Percentiles rank a stretch among this genome's conserved stretches.
phyloP scores from a whole-genome alignment of 1,140 invertebrate genomes.

The Tetraneura akinire region DNA sequence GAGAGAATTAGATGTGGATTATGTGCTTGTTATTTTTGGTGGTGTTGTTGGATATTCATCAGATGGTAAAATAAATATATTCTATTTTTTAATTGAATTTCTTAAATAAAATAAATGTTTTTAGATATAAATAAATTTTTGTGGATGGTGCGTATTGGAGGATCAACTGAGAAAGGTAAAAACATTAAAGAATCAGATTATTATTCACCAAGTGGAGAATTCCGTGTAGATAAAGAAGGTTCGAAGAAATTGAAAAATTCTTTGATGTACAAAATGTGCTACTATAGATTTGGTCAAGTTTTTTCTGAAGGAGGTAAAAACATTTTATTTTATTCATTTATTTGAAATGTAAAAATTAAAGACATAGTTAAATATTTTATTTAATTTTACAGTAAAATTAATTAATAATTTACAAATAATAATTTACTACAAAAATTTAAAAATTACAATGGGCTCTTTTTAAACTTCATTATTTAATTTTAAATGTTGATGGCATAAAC shows the following conservation, averaged over 20 bases:
- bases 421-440: no score
- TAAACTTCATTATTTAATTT: no score
- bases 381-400: no score
- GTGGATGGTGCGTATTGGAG: conserved; percentile 99
- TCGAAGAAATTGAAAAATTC: conserved; percentile 84
- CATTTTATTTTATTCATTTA: neutral
- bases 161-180: conserved; percentile 88
- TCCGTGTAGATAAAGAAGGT: conserved; percentile 89
- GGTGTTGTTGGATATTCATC: conserved; percentile 97
- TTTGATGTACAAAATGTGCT: conserved; percentile 96
- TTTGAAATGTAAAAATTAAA: neutral
- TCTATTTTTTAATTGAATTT: neutral
- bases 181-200: conserved; percentile 97
- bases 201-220: conserved; percentile 91
- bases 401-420: no score
- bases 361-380: neutral
- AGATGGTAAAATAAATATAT: conserved; percentile 71
- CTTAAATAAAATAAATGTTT: conserved; percentile 51
- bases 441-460: no score
- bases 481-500: no score
- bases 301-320: conserved; percentile 88
- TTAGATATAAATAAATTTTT: conserved; percentile 96
- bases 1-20: conserved; percentile 95
- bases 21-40: conserved; percentile 97
- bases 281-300: conserved; percentile 89